Conservation (phyloP, 2,888 invertebrate genomes). For the Heliconius erato region DNA sequence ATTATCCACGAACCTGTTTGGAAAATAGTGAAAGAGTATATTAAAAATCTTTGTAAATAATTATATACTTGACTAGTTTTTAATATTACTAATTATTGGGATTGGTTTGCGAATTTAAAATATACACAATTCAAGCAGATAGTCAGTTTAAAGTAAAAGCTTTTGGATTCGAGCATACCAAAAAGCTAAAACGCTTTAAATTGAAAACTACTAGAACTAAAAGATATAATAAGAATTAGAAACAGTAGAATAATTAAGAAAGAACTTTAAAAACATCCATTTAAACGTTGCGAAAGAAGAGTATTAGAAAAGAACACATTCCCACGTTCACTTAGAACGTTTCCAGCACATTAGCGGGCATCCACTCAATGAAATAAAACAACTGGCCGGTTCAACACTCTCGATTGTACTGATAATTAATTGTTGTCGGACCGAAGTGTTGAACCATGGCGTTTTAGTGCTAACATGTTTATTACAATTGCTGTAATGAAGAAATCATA, state of each 20-base stretch:
- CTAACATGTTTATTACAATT: not conserved
- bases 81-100: too few relatives aligned
- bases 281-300: not conserved
- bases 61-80: too few relatives aligned
- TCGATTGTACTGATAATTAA: constrained; percentile 24
- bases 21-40: not conserved
- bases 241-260: not conserved
- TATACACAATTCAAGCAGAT: too few relatives aligned
- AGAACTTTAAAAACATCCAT: not conserved
- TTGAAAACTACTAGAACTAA: not conserved
- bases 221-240: not conserved
- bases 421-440: constrained; percentile 16
- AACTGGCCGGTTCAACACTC: constrained; percentile 15
- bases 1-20: not conserved
- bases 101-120: too few relatives aligned
- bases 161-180: not conserved
- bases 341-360: constrained; percentile 3
- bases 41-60: too few relatives aligned
- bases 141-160: too few relatives aligned
- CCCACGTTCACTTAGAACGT: constrained; percentile 11
- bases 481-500: too few relatives aligned
- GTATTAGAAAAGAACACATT: constrained; percentile 8
- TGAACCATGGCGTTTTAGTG: constrained; percentile 3
- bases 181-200: not conserved
- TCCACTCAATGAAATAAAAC: constrained; percentile 18